Percentiles rank a stretch among this genome's conserved stretches.
Evolutionary conservation across 2,797 vertebrate species (phyloP).

Genomic region (Dendrocincla fuliginosa): DNA sequence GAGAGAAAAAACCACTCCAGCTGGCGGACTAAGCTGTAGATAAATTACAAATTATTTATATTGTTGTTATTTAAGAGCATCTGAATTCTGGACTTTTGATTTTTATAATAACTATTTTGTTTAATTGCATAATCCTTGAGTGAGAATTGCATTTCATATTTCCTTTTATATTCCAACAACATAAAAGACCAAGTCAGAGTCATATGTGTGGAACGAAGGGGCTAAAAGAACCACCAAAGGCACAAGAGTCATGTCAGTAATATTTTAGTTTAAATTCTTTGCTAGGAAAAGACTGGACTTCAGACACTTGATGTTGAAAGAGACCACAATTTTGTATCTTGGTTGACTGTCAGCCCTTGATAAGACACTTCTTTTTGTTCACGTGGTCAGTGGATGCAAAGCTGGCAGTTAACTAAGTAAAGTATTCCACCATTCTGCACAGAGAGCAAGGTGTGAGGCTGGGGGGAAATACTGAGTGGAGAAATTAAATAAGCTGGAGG

Average conservation of each 20-base stretch:
- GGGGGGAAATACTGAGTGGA: background rate
- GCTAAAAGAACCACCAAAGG: background rate
- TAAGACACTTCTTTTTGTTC: background rate
- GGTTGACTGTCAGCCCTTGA: background rate
- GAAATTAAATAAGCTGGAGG: slow-evolving; percentile 46
- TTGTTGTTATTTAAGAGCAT: background rate
- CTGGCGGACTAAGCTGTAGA: background rate
- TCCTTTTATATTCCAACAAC: background rate
- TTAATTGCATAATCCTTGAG: slow-evolving; percentile 1
- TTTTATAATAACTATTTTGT: slow-evolving; percentile 8
- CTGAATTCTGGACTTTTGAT: background rate
- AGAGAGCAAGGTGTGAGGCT: background rate
- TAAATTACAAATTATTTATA: background rate
- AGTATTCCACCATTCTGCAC: background rate
- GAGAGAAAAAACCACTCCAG: background rate
- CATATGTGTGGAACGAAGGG: background rate
- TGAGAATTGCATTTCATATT: background rate
- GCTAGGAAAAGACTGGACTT: background rate
- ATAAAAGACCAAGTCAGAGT: background rate
- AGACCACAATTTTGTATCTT: background rate
- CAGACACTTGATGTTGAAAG: background rate
- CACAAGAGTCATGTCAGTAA: background rate
- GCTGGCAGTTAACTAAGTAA: background rate
- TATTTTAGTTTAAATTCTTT: background rate
- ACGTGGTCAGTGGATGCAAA: background rate